Conservation (phyloP, 2,113 vertebrate genomes). For the Ginglymostoma cirratum region DNA sequence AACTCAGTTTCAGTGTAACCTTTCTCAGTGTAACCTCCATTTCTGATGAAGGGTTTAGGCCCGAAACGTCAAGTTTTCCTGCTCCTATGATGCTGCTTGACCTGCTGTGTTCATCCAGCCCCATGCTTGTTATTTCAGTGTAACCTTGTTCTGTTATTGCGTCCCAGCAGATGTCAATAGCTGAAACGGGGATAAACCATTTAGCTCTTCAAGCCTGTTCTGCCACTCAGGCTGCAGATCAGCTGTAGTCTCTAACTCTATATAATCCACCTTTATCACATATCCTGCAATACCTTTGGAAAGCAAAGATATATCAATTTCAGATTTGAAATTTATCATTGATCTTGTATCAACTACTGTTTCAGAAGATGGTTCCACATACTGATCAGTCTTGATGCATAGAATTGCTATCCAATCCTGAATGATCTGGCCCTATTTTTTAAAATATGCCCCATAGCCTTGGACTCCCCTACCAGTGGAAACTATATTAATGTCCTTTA, state of each 20-base stretch:
- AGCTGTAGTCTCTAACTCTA: neutral
- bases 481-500: too few relatives aligned
- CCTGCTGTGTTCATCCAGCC: too few relatives aligned
- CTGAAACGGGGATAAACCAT: neutral
- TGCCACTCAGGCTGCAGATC: neutral
- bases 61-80: too few relatives aligned
- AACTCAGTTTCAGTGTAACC: neutral
- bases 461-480: neutral
- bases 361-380: neutral
- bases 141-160: neutral
- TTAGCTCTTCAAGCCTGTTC: neutral
- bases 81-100: too few relatives aligned
- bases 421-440: neutral
- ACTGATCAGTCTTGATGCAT: neutral
- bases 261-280: neutral
- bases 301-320: neutral
- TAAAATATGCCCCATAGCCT: neutral
- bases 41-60: too few relatives aligned
- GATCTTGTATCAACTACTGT: neutral
- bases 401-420: neutral
- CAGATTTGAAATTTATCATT: neutral
- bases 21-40: too few relatives aligned
- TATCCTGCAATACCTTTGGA: neutral
- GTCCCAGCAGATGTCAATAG: neutral
- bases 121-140: too few relatives aligned